These are phyloP conservation scores for Bombus breviceps DNA, from an alignment of 1,140 invertebrate species.

Conservation along the genomic window DNA sequence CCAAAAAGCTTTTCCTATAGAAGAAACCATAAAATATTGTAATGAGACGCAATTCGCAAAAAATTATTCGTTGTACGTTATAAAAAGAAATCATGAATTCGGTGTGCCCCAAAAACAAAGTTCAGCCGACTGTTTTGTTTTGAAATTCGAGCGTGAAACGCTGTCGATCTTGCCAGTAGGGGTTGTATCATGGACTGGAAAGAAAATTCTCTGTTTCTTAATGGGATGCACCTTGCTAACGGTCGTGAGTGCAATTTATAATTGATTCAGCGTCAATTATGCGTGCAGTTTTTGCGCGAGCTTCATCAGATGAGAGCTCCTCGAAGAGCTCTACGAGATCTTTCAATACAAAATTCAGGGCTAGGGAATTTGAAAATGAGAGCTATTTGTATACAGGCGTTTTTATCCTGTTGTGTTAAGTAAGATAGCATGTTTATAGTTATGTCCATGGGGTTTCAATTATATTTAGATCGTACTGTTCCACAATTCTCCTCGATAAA, in stretches of 20 bases:
- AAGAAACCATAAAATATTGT: too few relatives aligned
- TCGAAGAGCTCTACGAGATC: too few relatives aligned
- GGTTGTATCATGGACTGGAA: not conserved
- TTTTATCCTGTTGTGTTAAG: not conserved
- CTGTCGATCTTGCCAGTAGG: slow-evolving; percentile 24
- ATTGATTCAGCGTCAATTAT: slow-evolving; percentile 42
- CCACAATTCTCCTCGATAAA: not conserved
- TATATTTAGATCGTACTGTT: not conserved
- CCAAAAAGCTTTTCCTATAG: too few relatives aligned
- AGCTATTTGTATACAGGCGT: not conserved
- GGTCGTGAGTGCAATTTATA: not conserved
- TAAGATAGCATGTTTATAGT: not conserved
- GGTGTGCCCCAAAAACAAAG: not conserved
- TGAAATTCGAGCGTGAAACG: not conserved
- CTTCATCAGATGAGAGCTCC: not conserved
- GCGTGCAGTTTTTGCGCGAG: slow-evolving; percentile 1
- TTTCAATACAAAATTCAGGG: not conserved
- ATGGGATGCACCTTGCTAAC: not conserved
- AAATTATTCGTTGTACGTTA: not conserved
- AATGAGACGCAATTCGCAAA: too few relatives aligned
- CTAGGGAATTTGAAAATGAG: not conserved
- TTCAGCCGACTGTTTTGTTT: not conserved
- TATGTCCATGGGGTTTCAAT: not conserved
- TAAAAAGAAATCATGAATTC: not conserved
- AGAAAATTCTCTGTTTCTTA: not conserved